phyloP scores from a whole-genome alignment of 2,888 invertebrate genomes.

The Chloroclystis v-ata region DNA sequence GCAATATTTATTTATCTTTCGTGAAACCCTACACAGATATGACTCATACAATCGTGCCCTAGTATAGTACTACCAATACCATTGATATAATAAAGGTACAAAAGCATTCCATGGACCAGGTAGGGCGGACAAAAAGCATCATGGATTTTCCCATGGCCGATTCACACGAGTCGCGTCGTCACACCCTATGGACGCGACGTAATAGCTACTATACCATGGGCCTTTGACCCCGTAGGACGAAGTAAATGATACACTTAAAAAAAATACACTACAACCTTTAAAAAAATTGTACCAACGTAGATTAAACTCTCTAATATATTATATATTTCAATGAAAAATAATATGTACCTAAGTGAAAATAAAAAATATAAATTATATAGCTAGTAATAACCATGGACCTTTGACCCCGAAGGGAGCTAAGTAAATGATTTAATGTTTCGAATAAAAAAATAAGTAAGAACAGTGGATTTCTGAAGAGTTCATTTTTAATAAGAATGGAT shows the following conservation, averaged over 20 bases:
- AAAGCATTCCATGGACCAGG: conserved; percentile 19
- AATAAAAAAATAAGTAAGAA: too few relatives aligned
- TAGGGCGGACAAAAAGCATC: conserved; percentile 29
- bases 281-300: too few relatives aligned
- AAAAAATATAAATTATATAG: too few relatives aligned
- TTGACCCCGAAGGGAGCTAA: conserved; percentile 42
- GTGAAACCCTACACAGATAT: too few relatives aligned
- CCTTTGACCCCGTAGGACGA: conserved; percentile 48
- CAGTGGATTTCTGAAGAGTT: too few relatives aligned
- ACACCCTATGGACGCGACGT: conserved; percentile 54
- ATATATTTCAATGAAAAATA: too few relatives aligned
- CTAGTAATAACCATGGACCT: conserved; percentile 39
- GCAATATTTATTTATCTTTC: too few relatives aligned
- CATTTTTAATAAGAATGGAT: too few relatives aligned
- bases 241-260: not conserved
- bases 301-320: too few relatives aligned
- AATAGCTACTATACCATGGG: conserved; percentile 37
- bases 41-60: not conserved
- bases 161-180: conserved; percentile 72
- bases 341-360: too few relatives aligned
- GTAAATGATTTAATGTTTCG: not conserved
- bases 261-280: too few relatives aligned
- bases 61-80: not conserved
- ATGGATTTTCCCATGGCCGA: conserved; percentile 59
- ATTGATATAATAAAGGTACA: conserved; percentile 5